These are phyloP conservation scores for Hylomyscus alleni DNA, from an alignment of 2,797 vertebrate genomes.

Conservation along the genomic window DNA sequence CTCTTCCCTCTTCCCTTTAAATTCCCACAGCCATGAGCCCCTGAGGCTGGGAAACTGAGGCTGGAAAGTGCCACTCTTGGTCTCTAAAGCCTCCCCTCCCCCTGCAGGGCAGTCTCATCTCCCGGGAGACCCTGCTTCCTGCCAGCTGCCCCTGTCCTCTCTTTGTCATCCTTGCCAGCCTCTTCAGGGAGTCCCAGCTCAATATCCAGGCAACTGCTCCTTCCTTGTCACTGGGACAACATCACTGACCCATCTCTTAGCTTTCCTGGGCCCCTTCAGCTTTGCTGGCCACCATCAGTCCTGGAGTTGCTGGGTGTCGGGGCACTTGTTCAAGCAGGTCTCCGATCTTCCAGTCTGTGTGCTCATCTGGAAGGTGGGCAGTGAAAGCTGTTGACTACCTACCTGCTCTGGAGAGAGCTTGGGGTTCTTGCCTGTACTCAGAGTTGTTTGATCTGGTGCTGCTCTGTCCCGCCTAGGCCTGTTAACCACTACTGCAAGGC, in stretches of 20 bases:
- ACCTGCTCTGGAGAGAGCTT: not conserved
- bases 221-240: constrained; percentile 62
- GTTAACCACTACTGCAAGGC: no score
- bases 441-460: not conserved
- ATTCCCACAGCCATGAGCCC: not conserved
- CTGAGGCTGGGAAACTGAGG: constrained; percentile 73
- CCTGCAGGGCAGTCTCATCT: constrained; percentile 15
- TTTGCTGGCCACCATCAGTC: not conserved
- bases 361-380: not conserved
- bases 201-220: constrained; percentile 70
- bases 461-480: not conserved
- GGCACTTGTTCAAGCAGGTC: not conserved
- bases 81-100: constrained; percentile 7
- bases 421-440: not conserved
- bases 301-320: not conserved
- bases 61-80: not conserved
- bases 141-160: constrained; percentile 63
- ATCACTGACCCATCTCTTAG: not conserved
- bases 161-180: constrained; percentile 72
- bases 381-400: not conserved
- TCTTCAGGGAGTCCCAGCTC: constrained; percentile 70
- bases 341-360: not conserved
- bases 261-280: not conserved
- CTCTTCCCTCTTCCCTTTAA: not conserved
- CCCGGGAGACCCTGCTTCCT: constrained; percentile 72